Conservation (phyloP, 2,797 vertebrate genomes). For the Notoglanidium macrostoma region DNA sequence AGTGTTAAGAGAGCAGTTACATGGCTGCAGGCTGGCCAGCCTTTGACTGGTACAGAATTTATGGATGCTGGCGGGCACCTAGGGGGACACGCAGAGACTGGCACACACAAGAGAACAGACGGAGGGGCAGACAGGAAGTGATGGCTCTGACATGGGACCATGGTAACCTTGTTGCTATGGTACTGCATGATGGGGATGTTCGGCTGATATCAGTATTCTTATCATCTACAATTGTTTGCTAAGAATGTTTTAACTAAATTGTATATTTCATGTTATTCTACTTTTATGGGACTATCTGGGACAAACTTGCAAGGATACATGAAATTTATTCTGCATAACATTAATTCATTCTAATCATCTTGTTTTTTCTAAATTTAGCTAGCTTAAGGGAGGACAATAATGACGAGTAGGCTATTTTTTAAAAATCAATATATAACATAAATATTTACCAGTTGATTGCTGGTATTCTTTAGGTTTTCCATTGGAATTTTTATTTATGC, state of each 20-base stretch:
- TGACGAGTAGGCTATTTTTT: neutral
- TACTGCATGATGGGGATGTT: conserved; percentile 21
- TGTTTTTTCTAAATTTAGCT: neutral
- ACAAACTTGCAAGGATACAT: neutral
- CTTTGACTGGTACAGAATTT: conserved; percentile 57
- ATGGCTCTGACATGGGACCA: conserved; percentile 27
- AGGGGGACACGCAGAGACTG: conserved; percentile 39
- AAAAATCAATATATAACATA: neutral
- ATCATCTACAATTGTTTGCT: neutral
- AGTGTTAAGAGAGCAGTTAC: conserved; percentile 46
- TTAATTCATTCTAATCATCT: neutral
- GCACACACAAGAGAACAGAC: conserved; percentile 45
- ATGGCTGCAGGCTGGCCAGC: conserved; percentile 47
- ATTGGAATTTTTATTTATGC: neutral
- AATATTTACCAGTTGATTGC: neutral
- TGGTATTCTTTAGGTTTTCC: neutral
- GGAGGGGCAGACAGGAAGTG: conserved; percentile 32
- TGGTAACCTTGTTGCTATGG: conserved; percentile 50
- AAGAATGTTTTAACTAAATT: conserved; percentile 3
- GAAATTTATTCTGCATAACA: neutral
- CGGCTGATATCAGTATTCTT: conserved; percentile 14
- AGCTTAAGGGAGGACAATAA: neutral
- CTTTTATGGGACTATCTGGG: neutral
- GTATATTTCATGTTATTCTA: neutral
- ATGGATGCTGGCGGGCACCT: conserved; percentile 53